These are phyloP conservation scores for Pocillopora meandrina DNA, from an alignment of 92 coral and sea anemone species.

Conservation along the genomic window DNA sequence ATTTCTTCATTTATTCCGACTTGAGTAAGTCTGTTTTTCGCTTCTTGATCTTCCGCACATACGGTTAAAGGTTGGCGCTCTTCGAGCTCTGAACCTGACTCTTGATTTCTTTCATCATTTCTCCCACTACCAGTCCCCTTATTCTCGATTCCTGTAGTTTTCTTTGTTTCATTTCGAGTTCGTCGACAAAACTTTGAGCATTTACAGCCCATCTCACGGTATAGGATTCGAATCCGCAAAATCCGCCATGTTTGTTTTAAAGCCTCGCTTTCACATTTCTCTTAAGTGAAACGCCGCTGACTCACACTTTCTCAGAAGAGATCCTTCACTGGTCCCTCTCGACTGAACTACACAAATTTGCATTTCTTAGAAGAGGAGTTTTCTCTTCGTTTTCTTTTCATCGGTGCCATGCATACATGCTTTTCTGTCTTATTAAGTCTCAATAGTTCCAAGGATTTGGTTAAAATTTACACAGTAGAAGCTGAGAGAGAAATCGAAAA, in stretches of 20 bases:
- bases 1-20: constrained; percentile 56
- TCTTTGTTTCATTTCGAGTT: constrained; percentile 15
- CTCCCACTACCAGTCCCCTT: constrained; percentile 4
- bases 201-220: constrained; percentile 19
- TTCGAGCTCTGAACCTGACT: background rate
- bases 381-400: no score
- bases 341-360: no score
- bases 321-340: background rate
- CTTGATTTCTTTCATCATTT: background rate
- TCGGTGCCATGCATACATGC: no score
- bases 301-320: background rate
- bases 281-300: background rate
- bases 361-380: no score
- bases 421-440: no score
- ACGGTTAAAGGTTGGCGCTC: background rate
- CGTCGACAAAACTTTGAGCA: constrained; percentile 17
- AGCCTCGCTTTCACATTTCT: background rate
- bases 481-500: no score
- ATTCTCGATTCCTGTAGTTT: background rate
- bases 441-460: no score
- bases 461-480: no score
- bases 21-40: constrained; percentile 39
- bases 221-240: background rate
- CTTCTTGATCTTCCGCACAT: constrained; percentile 11
- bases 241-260: background rate